Conservation (phyloP, 1,140 invertebrate species). For the Caenorhabditis inopinata region DNA sequence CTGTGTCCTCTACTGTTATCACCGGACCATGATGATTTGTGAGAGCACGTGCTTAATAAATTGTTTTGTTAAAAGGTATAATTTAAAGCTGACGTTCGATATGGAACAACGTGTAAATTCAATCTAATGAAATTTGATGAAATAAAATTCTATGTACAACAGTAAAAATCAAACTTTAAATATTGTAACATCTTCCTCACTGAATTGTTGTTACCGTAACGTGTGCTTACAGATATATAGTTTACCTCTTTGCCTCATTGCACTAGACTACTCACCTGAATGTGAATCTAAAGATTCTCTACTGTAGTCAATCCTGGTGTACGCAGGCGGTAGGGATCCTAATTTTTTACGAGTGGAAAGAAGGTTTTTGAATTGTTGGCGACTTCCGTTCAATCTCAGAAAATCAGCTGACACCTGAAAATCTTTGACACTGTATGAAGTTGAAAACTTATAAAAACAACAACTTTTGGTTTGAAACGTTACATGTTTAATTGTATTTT, state of each 20-base stretch:
- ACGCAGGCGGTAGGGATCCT: constrained; percentile 63
- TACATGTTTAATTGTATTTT: too few relatives aligned
- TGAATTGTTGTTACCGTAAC: not conserved
- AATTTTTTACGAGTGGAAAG: constrained; percentile 63
- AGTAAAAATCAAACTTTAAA: too few relatives aligned
- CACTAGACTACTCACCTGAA: constrained; percentile 5
- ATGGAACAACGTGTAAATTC: too few relatives aligned
- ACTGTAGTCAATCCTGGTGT: constrained; percentile 62
- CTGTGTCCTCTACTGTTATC: constrained; percentile 61
- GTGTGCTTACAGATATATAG: not conserved
- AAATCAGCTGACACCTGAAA: constrained; percentile 64
- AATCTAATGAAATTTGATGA: not conserved
- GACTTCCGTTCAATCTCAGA: constrained; percentile 59
- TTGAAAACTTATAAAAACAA: too few relatives aligned
- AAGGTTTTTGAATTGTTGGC: constrained; percentile 60
- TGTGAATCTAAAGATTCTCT: constrained; percentile 61
- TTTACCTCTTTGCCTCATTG: not conserved
- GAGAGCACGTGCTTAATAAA: constrained; percentile 22
- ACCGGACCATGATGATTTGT: constrained; percentile 45
- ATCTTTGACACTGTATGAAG: constrained; percentile 50
- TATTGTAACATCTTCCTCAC: too few relatives aligned
- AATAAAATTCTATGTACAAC: not conserved
- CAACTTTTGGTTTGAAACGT: too few relatives aligned
- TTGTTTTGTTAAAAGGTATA: too few relatives aligned
- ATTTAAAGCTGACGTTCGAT: too few relatives aligned